phyloP scores from a whole-genome alignment of 2,113 vertebrate species.

The Oriolus oriolus region DNA sequence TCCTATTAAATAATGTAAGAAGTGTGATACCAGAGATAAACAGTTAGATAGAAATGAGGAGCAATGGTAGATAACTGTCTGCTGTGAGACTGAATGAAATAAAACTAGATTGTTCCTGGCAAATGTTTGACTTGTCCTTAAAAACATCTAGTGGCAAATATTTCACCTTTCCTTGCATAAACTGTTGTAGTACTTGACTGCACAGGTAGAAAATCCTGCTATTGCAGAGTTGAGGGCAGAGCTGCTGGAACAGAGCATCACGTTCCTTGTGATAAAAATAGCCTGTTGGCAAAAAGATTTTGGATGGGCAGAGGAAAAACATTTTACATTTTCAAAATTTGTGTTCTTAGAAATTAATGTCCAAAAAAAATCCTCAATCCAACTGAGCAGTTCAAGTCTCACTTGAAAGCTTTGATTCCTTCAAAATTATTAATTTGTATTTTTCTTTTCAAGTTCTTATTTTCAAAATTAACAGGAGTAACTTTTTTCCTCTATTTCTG shows the following conservation, averaged over 20 bases:
- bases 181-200: background rate
- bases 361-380: background rate
- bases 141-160: background rate
- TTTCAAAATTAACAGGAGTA: conserved; percentile 49
- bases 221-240: background rate
- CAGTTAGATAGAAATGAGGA: background rate
- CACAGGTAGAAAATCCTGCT: background rate
- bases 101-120: background rate
- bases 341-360: background rate
- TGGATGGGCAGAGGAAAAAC: background rate
- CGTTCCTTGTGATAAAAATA: background rate
- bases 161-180: background rate
- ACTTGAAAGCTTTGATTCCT: background rate
- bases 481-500: background rate
- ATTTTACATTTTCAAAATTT: background rate
- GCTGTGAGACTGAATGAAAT: background rate
- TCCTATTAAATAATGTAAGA: background rate
- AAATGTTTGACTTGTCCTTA: background rate
- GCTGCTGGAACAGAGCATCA: background rate
- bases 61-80: background rate
- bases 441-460: background rate
- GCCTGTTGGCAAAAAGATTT: background rate
- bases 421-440: background rate
- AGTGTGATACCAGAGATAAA: background rate
- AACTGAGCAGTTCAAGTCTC: background rate